These are phyloP conservation scores for Festucalex cinctus DNA, from an alignment of 2,113 vertebrate genomes.

Conservation along the genomic window DNA sequence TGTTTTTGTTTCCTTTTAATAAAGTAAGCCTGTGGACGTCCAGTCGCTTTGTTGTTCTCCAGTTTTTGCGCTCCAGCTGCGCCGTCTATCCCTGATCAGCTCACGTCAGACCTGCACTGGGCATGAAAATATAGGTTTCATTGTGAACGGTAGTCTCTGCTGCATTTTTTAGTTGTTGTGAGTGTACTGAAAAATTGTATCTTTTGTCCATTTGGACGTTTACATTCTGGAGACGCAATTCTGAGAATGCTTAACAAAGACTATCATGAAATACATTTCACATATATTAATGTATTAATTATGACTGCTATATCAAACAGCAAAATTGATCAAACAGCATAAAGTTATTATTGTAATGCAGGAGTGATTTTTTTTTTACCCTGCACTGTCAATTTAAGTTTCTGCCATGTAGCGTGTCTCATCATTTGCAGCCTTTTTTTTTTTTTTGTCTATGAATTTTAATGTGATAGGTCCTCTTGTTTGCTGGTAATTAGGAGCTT, in stretches of 20 bases:
- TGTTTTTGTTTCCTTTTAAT: too few relatives aligned
- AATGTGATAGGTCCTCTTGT: slow-evolving; percentile 14
- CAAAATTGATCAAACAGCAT: slow-evolving; percentile 39
- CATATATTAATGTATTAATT: neutral
- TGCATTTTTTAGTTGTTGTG: neutral
- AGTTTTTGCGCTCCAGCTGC: too few relatives aligned
- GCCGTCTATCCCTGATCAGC: too few relatives aligned
- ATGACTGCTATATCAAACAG: slow-evolving; percentile 38
- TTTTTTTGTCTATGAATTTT: slow-evolving; percentile 36
- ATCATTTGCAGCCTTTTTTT: slow-evolving; percentile 23
- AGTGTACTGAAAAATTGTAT: neutral
- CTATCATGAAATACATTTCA: neutral
- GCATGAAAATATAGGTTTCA: neutral
- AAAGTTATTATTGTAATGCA: slow-evolving; percentile 8
- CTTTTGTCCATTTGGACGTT: neutral
- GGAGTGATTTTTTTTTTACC: neutral
- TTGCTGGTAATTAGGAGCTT: slow-evolving; percentile 46
- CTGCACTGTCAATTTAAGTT: neutral
- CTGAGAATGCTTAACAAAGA: neutral
- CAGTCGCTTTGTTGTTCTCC: too few relatives aligned
- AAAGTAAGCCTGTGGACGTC: too few relatives aligned
- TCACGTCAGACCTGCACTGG: too few relatives aligned
- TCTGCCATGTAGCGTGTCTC: slow-evolving; percentile 9
- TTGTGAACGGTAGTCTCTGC: neutral
- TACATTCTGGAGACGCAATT: neutral